phyloP scores from a whole-genome alignment of 2,888 invertebrate genomes.

The Noctua comes region DNA sequence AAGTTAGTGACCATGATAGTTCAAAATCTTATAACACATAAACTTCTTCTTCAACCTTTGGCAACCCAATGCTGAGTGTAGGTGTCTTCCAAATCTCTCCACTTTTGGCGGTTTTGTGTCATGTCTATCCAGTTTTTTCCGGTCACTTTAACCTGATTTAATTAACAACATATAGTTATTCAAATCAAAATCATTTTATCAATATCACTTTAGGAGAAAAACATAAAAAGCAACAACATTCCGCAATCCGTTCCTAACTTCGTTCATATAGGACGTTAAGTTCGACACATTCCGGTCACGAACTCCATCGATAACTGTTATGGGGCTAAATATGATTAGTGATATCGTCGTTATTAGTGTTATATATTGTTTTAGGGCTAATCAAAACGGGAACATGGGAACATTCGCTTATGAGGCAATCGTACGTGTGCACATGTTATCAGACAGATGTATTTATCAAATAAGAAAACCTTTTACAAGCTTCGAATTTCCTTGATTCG shows the following conservation, averaged over 20 bases:
- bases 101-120: too few relatives aligned
- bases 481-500: neutral
- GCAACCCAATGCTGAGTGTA: too few relatives aligned
- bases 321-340: conserved; percentile 18
- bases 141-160: too few relatives aligned
- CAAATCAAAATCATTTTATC: neutral
- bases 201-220: neutral
- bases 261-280: neutral
- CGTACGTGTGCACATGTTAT: neutral
- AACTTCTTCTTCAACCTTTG: too few relatives aligned
- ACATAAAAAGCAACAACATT: neutral
- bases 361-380: conserved; percentile 5
- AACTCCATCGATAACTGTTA: conserved; percentile 33
- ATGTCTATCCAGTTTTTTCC: too few relatives aligned
- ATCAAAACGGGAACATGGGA: neutral
- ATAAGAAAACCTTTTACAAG: neutral
- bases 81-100: too few relatives aligned
- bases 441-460: neutral
- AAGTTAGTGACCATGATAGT: too few relatives aligned
- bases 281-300: conserved; percentile 31
- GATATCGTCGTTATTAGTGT: conserved; percentile 7
- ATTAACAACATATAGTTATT: neutral
- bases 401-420: neutral
- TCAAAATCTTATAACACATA: too few relatives aligned
- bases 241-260: conserved; percentile 4